Conservation (phyloP, 35 echinoderm and acorn worm genomes). For the Apostichopus californicus region DNA sequence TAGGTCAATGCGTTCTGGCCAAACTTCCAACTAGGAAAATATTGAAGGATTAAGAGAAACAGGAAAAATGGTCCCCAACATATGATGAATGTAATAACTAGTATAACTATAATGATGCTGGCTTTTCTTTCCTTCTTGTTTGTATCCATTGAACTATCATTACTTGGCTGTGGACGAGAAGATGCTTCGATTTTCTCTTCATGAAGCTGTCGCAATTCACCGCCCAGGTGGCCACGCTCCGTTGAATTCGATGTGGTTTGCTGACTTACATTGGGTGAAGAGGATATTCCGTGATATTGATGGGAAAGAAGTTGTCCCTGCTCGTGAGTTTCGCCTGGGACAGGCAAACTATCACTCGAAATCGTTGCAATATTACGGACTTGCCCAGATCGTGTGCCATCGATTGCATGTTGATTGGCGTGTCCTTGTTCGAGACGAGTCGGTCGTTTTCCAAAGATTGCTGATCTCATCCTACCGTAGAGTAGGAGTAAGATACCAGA, state of each 20-base stretch:
- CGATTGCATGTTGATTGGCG: not conserved
- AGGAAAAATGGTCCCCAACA: slow-evolving; percentile 93
- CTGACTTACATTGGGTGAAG: not conserved
- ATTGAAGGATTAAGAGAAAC: slow-evolving; percentile 41
- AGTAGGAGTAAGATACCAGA: slow-evolving; percentile 61
- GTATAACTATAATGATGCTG: slow-evolving; percentile 61
- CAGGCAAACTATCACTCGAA: not conserved
- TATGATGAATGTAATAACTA: slow-evolving; percentile 75
- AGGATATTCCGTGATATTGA: not conserved
- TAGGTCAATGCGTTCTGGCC: slow-evolving; percentile 50
- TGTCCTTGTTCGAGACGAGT: not conserved
- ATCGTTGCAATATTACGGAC: not conserved
- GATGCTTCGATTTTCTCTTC: not conserved
- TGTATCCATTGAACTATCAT: slow-evolving; percentile 21
- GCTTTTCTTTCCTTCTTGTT: slow-evolving; percentile 66
- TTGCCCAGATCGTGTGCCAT: not conserved
- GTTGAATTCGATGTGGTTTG: not conserved
- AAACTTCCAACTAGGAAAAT: slow-evolving; percentile 47
- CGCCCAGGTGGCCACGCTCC: not conserved
- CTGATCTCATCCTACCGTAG: slow-evolving; percentile 32
- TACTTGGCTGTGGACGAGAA: not conserved
- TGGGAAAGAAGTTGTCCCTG: not conserved
- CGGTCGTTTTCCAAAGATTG: not conserved
- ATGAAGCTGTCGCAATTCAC: not conserved
- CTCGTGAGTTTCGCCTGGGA: not conserved